Evolutionary conservation across 2,888 invertebrate species (phyloP), one percentile per base, ranked within the genome.

Genomic region (Phrixothrix hirtus): DNA sequence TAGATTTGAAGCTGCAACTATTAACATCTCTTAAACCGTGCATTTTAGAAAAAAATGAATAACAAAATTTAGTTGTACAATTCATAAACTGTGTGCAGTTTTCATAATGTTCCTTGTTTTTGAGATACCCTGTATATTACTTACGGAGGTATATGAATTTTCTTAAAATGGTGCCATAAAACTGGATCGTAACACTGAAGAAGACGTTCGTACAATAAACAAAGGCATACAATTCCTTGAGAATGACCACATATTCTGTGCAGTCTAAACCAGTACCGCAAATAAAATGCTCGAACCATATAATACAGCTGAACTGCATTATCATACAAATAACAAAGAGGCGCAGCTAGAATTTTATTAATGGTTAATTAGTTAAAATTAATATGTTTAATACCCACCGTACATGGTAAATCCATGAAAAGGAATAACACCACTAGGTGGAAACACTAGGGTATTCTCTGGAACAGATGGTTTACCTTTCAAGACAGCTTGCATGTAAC

Each of bases 371-470:
- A n/a, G 7, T 29, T 6, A 29, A 29, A 29, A 29, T 29, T 29
- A 29, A 29, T 6, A 29, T 29, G 30, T 21, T 21, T 21, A 5
- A 5, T n/a, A 38, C 83, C 76, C 80, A 94, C 94, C 93, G 74
- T 95, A 95, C 96, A 97, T 96, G 12, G 95, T 90, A 75, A 97
- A 95, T 1, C 96, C 96, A 73, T 97, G 95, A 75, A 95, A 96
- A 0, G 96, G 96, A 61, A 97, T 94, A 26, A 96, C 87, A 0
- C 95, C 95, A 71, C 91, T 93, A 0, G 96, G 96, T 4, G 97
- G 96, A 70, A 93, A 94, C 30, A 86, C 83, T 12, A 91, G 85
- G 12, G 85, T 79, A 66, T 82, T 86, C 63, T 89, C 88, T 2
- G 84, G 75, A 0, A 81, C 78, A 0, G 82, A 79, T 59, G 84